Evolutionary conservation across 1,140 invertebrate species (phyloP).

Genomic region (Drosophila busckii): DNA sequence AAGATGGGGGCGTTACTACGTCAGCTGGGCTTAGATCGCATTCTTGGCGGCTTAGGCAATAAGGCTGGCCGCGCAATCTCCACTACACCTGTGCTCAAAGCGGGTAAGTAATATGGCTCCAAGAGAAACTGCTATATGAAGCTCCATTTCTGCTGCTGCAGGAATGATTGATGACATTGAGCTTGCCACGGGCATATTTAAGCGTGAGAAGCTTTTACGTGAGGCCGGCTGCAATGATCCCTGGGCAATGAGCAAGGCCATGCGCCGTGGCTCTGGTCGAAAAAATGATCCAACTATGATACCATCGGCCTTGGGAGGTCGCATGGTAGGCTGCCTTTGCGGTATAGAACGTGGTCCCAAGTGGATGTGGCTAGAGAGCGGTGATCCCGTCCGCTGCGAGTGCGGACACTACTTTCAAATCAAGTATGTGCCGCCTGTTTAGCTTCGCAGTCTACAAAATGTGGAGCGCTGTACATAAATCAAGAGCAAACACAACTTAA

Average conservation of each 20-base stretch:
- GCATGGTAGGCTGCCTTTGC: conserved; percentile 96
- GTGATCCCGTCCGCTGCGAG: conserved; percentile 91
- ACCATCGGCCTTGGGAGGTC: conserved; percentile 90
- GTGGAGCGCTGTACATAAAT: conserved; percentile 24
- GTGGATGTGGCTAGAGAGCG: conserved; percentile 96
- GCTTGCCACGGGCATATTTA: conserved; percentile 94
- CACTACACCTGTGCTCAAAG: conserved; percentile 34
- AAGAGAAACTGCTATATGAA: conserved; percentile 37
- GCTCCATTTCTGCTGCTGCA: neutral
- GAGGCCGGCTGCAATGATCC: conserved; percentile 93
- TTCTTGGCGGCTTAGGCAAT: conserved; percentile 9
- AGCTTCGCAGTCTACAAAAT: conserved; percentile 53
- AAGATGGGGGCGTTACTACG: conserved; percentile 32
- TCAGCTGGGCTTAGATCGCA: conserved; percentile 25
- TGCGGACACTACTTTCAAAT: conserved; percentile 98
- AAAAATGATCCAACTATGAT: conserved; percentile 91
- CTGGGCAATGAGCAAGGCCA: conserved; percentile 86
- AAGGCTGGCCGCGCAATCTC: conserved; percentile 39
- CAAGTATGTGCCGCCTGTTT: conserved; percentile 83
- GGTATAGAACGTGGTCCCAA: conserved; percentile 90
- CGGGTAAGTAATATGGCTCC: conserved; percentile 30
- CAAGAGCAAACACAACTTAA: neutral
- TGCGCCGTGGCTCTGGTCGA: conserved; percentile 88
- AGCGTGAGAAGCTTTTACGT: conserved; percentile 90
- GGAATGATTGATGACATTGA: conserved; percentile 90